phyloP scores from a whole-genome alignment of 1,140 invertebrate species.

The Belonocnema kinseyi region DNA sequence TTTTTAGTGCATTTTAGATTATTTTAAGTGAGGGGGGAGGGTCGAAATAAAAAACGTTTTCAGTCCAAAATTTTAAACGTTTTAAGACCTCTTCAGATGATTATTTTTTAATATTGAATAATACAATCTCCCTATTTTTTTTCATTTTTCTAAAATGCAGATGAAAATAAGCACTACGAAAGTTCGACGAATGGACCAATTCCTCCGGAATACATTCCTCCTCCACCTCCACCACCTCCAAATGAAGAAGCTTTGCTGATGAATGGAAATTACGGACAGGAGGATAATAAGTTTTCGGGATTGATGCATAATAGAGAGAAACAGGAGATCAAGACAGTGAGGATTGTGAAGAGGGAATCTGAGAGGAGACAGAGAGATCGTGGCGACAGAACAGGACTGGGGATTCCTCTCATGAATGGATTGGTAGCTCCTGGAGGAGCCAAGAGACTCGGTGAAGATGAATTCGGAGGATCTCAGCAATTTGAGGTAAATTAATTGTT shows the following conservation, averaged over 20 bases:
- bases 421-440: constrained; percentile 63
- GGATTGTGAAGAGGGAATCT: constrained; percentile 94
- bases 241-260: constrained; percentile 58
- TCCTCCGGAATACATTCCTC: constrained; percentile 67
- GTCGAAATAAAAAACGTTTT: too few relatives aligned
- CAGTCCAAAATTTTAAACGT: too few relatives aligned
- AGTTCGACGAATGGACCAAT: constrained; percentile 48
- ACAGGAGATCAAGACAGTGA: constrained; percentile 93
- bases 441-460: constrained; percentile 64
- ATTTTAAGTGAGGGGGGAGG: too few relatives aligned
- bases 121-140: neutral
- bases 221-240: constrained; percentile 61
- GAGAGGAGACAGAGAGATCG: constrained; percentile 88
- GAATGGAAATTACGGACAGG: constrained; percentile 63
- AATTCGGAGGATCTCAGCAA: constrained; percentile 58
- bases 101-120: neutral
- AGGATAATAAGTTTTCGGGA: constrained; percentile 67
- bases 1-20: too few relatives aligned
- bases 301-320: constrained; percentile 88
- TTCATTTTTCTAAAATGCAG: constrained; percentile 40
- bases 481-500: constrained; percentile 58
- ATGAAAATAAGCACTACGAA: constrained; percentile 57
- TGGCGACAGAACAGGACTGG: constrained; percentile 76
- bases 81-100: neutral
- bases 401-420: constrained; percentile 72